Evolutionary conservation across 2,113 vertebrate genomes (phyloP).

Genomic region (Parus major): DNA sequence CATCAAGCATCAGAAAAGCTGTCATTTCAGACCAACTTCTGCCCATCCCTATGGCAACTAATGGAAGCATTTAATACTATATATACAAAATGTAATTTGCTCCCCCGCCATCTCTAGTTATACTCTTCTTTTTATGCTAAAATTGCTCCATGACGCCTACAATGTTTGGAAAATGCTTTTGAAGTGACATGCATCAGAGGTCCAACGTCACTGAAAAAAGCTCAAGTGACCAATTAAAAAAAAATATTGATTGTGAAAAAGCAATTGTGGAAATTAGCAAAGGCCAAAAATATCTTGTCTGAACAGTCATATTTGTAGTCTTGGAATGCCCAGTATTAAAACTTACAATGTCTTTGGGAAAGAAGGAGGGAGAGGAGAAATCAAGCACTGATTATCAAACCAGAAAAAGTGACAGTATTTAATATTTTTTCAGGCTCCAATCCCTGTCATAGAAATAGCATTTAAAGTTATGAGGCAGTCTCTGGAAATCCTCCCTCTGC

Average conservation of each 20-base stretch:
- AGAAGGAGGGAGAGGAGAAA: background rate
- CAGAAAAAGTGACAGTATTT: background rate
- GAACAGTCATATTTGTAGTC: background rate
- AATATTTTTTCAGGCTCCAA: background rate
- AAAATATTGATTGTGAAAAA: background rate
- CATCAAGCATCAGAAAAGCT: constrained; percentile 67
- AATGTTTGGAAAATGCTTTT: constrained; percentile 62
- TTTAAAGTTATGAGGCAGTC: background rate
- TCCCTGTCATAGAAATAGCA: background rate
- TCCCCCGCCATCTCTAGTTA: constrained; percentile 58
- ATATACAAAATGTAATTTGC: constrained; percentile 60
- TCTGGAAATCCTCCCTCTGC: background rate
- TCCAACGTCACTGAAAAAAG: constrained; percentile 47
- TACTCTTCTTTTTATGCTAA: constrained; percentile 71
- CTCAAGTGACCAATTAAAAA: constrained; percentile 50
- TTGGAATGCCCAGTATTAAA: background rate
- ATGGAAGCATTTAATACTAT: constrained; percentile 74
- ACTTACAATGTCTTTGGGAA: background rate
- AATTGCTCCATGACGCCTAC: constrained; percentile 67
- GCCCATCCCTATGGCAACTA: constrained; percentile 82
- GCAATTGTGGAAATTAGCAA: background rate
- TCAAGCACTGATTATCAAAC: background rate
- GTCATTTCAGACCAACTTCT: constrained; percentile 77
- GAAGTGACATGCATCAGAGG: constrained; percentile 57
- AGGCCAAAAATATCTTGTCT: constrained; percentile 7